phyloP scores from a whole-genome alignment of 1,140 invertebrate species.

The Gonatopus flavifemur region DNA sequence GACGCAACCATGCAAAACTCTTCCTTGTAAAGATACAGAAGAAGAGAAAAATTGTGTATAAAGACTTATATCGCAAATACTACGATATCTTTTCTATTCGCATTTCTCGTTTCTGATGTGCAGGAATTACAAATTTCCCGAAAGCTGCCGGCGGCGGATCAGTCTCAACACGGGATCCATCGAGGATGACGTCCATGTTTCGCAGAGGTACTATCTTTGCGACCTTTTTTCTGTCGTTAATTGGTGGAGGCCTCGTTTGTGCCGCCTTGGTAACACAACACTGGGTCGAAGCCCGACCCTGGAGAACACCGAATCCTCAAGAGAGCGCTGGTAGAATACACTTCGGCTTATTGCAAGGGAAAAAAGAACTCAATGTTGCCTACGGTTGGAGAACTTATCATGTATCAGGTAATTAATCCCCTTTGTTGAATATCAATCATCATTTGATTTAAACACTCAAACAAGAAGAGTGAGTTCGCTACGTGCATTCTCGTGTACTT shows the following conservation, averaged over 20 bases:
- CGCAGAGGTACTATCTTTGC: conserved; percentile 81
- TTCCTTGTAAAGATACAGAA: no score
- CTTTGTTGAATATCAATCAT: no score
- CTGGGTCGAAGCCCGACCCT: conserved; percentile 81
- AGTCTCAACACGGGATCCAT: conserved; percentile 25
- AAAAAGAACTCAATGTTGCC: conserved; percentile 78
- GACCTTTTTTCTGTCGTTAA: conserved; percentile 83
- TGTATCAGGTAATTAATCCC: conserved; percentile 75
- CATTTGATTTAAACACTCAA: no score
- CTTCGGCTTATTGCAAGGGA: conserved; percentile 83
- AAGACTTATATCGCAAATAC: neutral
- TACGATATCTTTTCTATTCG: neutral
- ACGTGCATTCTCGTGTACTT: no score
- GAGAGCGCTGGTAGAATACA: conserved; percentile 77
- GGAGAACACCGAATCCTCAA: conserved; percentile 65
- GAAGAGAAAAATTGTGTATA: no score
- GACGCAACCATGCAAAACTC: no score
- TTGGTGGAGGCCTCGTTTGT: conserved; percentile 79
- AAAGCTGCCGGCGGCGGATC: conserved; percentile 1
- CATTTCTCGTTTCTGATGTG: neutral
- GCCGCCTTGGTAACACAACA: conserved; percentile 84
- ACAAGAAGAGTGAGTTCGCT: no score
- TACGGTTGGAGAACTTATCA: conserved; percentile 77
- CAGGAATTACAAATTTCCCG: no score
- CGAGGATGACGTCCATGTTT: conserved; percentile 62